phyloP scores from a whole-genome alignment of 2,797 vertebrate genomes.

The Crenichthys baileyi region DNA sequence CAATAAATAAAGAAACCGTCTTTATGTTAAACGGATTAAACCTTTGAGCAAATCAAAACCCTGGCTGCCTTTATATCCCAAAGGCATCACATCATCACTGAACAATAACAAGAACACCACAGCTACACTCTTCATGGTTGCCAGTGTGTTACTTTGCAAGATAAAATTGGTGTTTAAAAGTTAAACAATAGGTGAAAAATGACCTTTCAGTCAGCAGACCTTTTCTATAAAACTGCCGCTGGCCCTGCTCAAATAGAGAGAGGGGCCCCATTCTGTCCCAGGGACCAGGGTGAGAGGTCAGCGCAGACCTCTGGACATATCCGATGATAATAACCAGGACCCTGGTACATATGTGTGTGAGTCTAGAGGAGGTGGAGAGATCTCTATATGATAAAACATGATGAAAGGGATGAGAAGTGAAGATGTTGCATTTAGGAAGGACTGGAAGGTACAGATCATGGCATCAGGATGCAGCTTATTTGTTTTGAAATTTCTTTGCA shows the following conservation, averaged over 20 bases:
- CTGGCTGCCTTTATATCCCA: conserved; percentile 45
- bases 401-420: conserved; percentile 62
- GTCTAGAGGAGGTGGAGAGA: conserved; percentile 46
- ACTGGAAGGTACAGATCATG: conserved; percentile 83
- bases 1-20: conserved; percentile 31
- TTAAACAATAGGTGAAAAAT: conserved; percentile 77
- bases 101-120: conserved; percentile 65
- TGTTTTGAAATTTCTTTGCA: conserved; percentile 87
- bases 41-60: conserved; percentile 34
- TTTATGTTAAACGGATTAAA: conserved; percentile 30
- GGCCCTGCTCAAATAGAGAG: conserved; percentile 76
- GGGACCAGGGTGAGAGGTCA: conserved; percentile 82
- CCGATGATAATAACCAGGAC: conserved; percentile 71
- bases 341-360: conserved; percentile 60
- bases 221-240: conserved; percentile 76
- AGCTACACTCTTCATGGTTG: conserved; percentile 72
- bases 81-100: conserved; percentile 59
- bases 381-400: conserved; percentile 54
- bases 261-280: conserved; percentile 80
- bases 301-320: conserved; percentile 88
- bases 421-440: conserved; percentile 72
- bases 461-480: conserved; percentile 90
- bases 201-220: conserved; percentile 70
- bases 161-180: conserved; percentile 76
- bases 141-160: conserved; percentile 75